Base-by-base conservation (phyloP, 1,140 invertebrate species). In the Drosophila equinoxialis region DNA sequence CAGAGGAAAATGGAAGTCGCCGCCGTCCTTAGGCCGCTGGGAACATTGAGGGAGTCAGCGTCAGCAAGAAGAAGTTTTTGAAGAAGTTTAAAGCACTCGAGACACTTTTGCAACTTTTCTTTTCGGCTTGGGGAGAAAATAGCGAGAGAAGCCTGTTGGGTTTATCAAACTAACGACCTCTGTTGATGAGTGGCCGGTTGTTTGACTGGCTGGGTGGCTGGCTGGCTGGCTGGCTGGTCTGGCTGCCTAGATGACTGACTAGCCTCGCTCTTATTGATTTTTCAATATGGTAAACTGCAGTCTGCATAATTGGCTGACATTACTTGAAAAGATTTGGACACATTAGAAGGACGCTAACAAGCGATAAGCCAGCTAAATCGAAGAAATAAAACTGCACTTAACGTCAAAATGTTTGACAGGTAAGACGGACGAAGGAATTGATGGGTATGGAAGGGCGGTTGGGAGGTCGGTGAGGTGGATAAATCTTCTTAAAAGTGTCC, bases 371-470 rank as follows among this genome's bases (percentile, higher is more conserved):
- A 42, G 72, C 37, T 74, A 83, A 86, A 86, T 86, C 77, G 86
- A 87, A 79, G 79, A 74, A 87, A 87, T 83, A 79, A 86, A 86
- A 82, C 79, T 87, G 83, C 84, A 86, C 83, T 86, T 86, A 86
- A 74, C 77, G 83, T 78, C 83, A 81, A 81, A 83, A 68, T 68
- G 66, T 87, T 82, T 87, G 82, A 86, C 82, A 82, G 84, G 76
- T 68, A 82, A 82, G 79, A 71, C 70, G 30, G 1, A 30, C 5
- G 30, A 1, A 30, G 0, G 2, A 30, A 30, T 30, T 30, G 30
- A 30, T 30, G 30, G 30, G 30, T 6, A 30, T 6, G 6, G 30
- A 26, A 20, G 55, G 71, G 48, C 48, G 60, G 54, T 45, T 58
- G 45, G 23, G 45, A 61, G 57, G 30, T 14, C 30, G 1, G 2